Evolutionary conservation across 2,888 invertebrate genomes (phyloP), one percentile per base, ranked within the genome.

Genomic region (Oeneis ivallda): DNA sequence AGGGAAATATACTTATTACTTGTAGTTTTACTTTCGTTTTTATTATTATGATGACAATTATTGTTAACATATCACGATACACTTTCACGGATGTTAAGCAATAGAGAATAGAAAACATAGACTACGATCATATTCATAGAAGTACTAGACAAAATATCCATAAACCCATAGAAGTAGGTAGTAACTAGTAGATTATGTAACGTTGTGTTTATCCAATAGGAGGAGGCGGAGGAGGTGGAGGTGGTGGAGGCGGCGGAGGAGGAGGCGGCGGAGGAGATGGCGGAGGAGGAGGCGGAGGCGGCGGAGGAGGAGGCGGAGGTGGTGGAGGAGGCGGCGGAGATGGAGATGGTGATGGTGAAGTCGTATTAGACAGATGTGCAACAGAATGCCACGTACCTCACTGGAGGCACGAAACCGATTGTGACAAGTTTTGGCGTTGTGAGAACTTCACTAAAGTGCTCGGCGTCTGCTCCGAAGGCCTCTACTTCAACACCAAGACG

Each of bases 391-490:
- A 90, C 66, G 70, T 83, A 1, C 74, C 77, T 0, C 85, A 87
- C 0, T 91, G 89, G 89, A 79, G 82, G 0, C 87, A 90, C 56
- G 81, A 79, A 3, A 78, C 72, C 0, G 85, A 86, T 26, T 89
- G 91, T 50, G 86, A 89, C 69, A 90, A 89, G 58, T 91, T 78
- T 79, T 91, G 84, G 83, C 68, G 75, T 0, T 92, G 91, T 57
- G 75, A 81, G 3, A 85, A 83, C 0, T 62, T 77, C 0, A 64
- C 66, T 0, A 72, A 80, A 1, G 73, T 79, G 15, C 39, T 87
- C 32, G 74, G 75, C 0, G 67, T 73, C 0, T 92, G 91, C 69
- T 71, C 87, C 1, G 84, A 86, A 73, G 91, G 91, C 17, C 76
- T 92, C 5, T 79, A 84, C 60, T 92, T 88, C 78, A 91, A 91